A percentile compares a stretch with the other conserved stretches of the same genome.
Evolutionary conservation across 2,113 vertebrate species (phyloP).

Genomic region (Xerus inauris): DNA sequence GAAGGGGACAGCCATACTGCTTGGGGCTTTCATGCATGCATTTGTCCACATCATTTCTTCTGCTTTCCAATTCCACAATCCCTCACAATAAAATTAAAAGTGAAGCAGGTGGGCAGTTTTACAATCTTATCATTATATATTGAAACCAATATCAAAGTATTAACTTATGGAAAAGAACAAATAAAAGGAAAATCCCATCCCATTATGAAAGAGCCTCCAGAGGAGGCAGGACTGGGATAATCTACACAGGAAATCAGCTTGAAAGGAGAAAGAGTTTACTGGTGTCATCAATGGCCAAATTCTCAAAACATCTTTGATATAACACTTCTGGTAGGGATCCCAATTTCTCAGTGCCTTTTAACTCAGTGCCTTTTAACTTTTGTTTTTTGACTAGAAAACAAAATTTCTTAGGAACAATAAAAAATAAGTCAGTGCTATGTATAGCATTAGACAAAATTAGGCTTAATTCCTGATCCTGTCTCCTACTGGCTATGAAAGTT

Average conservation of each 20-base stretch:
- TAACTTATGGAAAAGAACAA: conserved; percentile 77
- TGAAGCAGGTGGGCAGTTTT: conserved; percentile 66
- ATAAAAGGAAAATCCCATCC: conserved; percentile 75
- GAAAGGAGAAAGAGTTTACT: not conserved
- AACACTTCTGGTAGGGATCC: not conserved
- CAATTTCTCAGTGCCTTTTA: not conserved
- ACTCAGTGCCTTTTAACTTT: not conserved
- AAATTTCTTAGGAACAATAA: not conserved
- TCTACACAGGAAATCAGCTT: not conserved
- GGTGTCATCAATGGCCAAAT: not conserved
- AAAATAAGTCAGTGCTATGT: not conserved
- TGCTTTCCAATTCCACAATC: conserved; percentile 59
- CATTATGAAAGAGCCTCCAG: conserved; percentile 66
- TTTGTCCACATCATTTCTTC: conserved; percentile 53
- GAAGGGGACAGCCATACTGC: conserved; percentile 57
- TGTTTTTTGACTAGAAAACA: not conserved
- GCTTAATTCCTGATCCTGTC: not conserved
- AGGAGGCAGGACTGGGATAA: rapidly evolving
- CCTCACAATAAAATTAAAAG: conserved; percentile 64
- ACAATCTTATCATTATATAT: conserved; percentile 53
- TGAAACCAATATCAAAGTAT: conserved; percentile 78
- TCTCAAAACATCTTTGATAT: not conserved
- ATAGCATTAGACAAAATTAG: not conserved
- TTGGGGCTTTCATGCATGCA: not conserved
- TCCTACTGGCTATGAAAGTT: not conserved